Conservation (phyloP, 2,113 vertebrate genomes). For the Nothocercus nigrocapillus region DNA sequence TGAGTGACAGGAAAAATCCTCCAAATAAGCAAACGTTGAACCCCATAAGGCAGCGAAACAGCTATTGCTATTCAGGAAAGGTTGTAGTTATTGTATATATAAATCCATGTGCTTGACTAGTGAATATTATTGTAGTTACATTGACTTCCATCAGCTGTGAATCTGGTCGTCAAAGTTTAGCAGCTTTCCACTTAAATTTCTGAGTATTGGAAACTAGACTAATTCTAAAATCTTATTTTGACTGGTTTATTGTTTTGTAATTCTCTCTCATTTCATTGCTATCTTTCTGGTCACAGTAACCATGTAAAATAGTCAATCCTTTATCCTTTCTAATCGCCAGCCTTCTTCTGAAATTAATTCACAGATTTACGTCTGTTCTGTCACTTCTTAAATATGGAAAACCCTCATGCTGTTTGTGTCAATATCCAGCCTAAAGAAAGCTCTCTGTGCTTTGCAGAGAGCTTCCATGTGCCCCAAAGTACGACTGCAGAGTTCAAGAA, state of each 20-base stretch:
- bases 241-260: background rate
- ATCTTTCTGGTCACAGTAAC: background rate
- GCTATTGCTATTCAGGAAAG: constrained; percentile 6
- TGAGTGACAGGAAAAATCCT: background rate
- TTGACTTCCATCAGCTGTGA: background rate
- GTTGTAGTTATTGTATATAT: background rate
- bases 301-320: background rate
- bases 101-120: background rate
- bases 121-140: background rate
- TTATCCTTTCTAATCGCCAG: background rate
- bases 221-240: background rate
- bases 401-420: no score
- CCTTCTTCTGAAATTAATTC: constrained; percentile 26
- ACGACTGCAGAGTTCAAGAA: no score
- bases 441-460: no score
- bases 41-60: background rate
- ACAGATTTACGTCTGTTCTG: background rate
- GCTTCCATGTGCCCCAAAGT: no score
- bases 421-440: no score
- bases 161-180: background rate
- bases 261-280: background rate
- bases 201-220: background rate
- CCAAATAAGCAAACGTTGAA: background rate
- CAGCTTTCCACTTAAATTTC: background rate
- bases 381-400: no score